Base-by-base conservation (phyloP, 2,797 vertebrate genomes). In the Steatocranus sp. region DNA sequence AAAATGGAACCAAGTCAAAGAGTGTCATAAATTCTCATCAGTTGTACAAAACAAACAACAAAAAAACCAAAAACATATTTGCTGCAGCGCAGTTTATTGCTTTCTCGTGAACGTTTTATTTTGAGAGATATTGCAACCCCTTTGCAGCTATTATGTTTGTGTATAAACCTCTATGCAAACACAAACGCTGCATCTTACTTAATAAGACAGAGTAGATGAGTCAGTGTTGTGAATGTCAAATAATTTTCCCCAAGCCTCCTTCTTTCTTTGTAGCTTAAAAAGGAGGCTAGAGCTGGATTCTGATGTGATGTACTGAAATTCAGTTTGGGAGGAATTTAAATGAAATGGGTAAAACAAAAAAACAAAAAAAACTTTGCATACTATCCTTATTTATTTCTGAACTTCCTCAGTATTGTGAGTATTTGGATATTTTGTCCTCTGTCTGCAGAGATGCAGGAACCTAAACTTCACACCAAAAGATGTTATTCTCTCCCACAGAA, bases 11-110 rank as follows among this genome's bases (percentile, higher is more conserved):
- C 10, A 41, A 75, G 78, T 75, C 25, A 48, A 30, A 14, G 7
- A 48, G 43, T n/a, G 53, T 77, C 36, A 83, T 77, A 30, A 46
- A 84, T 81, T 63, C 34, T 86, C 78, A 83, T 79, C 48, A 78
- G 49, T 6, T 12, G 66, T 80, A 75, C 4, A 32, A 77, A 34
- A 54, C 51, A 43, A 70, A 70, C 23, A 58, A 54, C 4, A 25
- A 76, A 75, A 68, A 25, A 70, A 7, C 0, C 41, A 48, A 8
- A 10, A 38, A 34, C 43, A 48, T 17, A 7, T 82, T n/a, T 58
- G 27, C 79, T 83, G 68, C 77, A 46, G 32, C 49, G n/a, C 50
- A 41, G 51, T 61, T 75, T 11, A 79, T 78, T 73, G 25, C 68
- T 80, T 81, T 83, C 32, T 75, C 17, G 1, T 73, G 36, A 81